These are phyloP conservation scores for Valencia hispanica DNA, from an alignment of 2,797 vertebrate genomes.

Conservation along the genomic window DNA sequence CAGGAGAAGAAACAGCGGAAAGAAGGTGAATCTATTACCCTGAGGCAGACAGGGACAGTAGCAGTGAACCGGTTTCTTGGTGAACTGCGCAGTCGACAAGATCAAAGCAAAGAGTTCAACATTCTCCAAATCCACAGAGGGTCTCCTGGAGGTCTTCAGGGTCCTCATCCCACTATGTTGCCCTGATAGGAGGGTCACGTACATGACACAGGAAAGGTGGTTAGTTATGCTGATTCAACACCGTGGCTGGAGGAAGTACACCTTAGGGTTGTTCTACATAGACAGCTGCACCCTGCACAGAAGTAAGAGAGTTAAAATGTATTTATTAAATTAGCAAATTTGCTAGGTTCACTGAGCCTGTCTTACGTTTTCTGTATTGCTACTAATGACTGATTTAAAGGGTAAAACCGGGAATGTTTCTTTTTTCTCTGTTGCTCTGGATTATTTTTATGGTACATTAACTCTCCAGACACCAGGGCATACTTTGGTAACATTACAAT, in stretches of 20 bases:
- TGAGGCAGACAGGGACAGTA: slow-evolving; percentile 54
- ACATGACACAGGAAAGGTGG: slow-evolving; percentile 36
- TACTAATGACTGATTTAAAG: slow-evolving; percentile 11
- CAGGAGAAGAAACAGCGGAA: slow-evolving; percentile 49
- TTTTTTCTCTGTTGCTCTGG: slow-evolving; percentile 11
- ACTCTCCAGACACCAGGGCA: slow-evolving; percentile 2
- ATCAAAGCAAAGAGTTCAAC: slow-evolving; percentile 75
- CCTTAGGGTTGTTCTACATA: slow-evolving; percentile 22
- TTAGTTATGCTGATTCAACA: slow-evolving; percentile 43
- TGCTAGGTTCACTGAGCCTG: slow-evolving; percentile 21
- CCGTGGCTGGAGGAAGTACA: slow-evolving; percentile 43
- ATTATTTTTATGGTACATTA: slow-evolving; percentile 13
- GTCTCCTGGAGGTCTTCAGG: slow-evolving; percentile 71
- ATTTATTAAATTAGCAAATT: slow-evolving; percentile 19
- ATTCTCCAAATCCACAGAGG: slow-evolving; percentile 61
- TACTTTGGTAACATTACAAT: slow-evolving; percentile 1
- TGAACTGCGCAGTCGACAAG: slow-evolving; percentile 63
- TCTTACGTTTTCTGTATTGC: slow-evolving; percentile 21
- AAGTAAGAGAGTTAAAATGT: slow-evolving; percentile 23
- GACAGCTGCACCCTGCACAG: slow-evolving; percentile 29
- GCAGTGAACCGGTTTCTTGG: slow-evolving; percentile 55
- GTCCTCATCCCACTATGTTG: slow-evolving; percentile 44
- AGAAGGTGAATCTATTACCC: slow-evolving; percentile 61
- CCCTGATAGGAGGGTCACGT: slow-evolving; percentile 39
- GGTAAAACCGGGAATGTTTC: slow-evolving; percentile 20